Conservation (phyloP, 2,888 invertebrate genomes). For the Rotaria sp. region DNA sequence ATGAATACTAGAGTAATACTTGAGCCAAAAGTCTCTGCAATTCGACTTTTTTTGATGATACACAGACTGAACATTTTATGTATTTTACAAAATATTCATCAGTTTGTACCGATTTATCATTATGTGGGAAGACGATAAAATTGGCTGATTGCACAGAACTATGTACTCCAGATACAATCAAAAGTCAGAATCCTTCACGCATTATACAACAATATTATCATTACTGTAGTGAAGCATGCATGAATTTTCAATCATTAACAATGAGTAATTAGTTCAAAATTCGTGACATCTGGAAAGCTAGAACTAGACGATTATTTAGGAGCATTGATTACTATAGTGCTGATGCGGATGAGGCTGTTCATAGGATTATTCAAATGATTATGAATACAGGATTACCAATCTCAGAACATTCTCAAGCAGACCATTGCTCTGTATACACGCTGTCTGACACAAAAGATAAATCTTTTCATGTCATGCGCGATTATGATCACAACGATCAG, state of each 20-base stretch:
- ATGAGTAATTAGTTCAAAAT: background rate
- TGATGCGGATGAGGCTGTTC: background rate
- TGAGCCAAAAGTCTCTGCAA: background rate
- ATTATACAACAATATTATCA: background rate
- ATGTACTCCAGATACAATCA: background rate
- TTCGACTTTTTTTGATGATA: background rate
- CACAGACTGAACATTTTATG: background rate
- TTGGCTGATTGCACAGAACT: background rate
- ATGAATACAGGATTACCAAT: background rate
- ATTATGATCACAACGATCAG: background rate
- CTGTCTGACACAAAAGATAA: background rate
- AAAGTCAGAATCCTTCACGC: background rate
- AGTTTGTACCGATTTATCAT: background rate
- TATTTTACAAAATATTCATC: background rate
- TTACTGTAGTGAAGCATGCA: background rate
- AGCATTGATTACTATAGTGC: background rate
- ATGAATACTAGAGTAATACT: background rate
- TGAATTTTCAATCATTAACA: background rate
- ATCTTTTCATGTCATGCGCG: background rate
- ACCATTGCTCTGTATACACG: background rate
- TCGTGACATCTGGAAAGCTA: background rate
- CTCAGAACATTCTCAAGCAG: background rate
- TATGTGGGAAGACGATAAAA: background rate
- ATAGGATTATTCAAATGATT: background rate
- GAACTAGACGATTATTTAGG: background rate